phyloP scores from a whole-genome alignment of 2,888 invertebrate genomes.

The Chrysomela aeneicollis region DNA sequence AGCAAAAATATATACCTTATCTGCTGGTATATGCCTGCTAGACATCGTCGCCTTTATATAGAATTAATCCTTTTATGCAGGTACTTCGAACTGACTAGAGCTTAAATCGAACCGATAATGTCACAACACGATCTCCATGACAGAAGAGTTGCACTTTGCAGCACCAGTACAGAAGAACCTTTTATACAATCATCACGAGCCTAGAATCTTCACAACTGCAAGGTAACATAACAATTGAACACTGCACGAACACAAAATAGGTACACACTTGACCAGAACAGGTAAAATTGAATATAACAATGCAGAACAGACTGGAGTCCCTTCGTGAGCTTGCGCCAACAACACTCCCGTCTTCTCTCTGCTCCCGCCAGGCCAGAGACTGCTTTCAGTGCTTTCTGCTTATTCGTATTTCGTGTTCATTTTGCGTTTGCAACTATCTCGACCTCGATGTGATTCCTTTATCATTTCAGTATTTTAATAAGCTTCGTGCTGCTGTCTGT shows the following conservation, averaged over 20 bases:
- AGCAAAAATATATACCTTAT: slow-evolving; percentile 71
- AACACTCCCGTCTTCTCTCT: slow-evolving; percentile 11
- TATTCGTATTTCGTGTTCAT: slow-evolving; percentile 38
- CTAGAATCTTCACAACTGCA: slow-evolving; percentile 25
- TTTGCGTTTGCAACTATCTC: slow-evolving; percentile 31
- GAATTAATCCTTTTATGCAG: slow-evolving; percentile 38
- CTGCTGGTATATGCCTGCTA: slow-evolving; percentile 83
- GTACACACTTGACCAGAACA: slow-evolving; percentile 36
- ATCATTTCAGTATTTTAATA: slow-evolving; percentile 9
- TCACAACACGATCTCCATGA: slow-evolving; percentile 56
- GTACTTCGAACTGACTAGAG: slow-evolving; percentile 44
- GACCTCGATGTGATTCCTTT: slow-evolving; percentile 4
- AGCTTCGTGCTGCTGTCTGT: slow-evolving; percentile 30
- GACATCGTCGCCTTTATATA: slow-evolving; percentile 69
- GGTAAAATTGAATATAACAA: slow-evolving; percentile 47
- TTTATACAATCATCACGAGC: slow-evolving; percentile 38
- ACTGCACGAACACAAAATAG: slow-evolving; percentile 37
- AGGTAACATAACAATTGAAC: slow-evolving; percentile 32
- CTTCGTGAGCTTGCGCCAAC: slow-evolving; percentile 49
- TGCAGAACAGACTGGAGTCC: slow-evolving; percentile 45
- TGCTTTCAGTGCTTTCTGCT: slow-evolving; percentile 32
- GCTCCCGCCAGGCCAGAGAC: slow-evolving; percentile 42
- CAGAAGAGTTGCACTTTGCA: slow-evolving; percentile 40
- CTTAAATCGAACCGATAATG: slow-evolving; percentile 45
- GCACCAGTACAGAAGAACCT: slow-evolving; percentile 32